These are phyloP conservation scores for Lineus longissimus DNA, from an alignment of 1,140 invertebrate genomes.

Conservation along the genomic window DNA sequence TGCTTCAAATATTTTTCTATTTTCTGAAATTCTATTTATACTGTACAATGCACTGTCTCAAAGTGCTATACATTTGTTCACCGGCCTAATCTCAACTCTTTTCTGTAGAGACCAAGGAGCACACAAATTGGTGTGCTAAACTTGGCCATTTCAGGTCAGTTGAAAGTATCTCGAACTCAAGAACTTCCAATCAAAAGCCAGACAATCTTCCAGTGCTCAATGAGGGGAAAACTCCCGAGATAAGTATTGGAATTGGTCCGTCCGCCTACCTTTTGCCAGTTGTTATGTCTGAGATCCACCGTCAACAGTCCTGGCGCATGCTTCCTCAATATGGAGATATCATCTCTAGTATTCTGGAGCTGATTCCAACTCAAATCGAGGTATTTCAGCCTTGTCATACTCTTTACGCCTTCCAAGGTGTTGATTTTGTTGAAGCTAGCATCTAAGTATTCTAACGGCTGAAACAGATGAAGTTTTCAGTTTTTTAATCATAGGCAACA, in stretches of 20 bases:
- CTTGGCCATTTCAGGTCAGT: too few species aligned
- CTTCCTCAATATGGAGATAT: conserved; percentile 45
- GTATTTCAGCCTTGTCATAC: conserved; percentile 28
- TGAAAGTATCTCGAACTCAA: too few species aligned
- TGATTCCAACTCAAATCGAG: conserved; percentile 49
- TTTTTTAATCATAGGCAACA: too few species aligned
- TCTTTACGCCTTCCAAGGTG: conserved; percentile 48
- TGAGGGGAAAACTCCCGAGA: not conserved
- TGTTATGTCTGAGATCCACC: conserved; percentile 43
- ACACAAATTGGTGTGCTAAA: too few species aligned
- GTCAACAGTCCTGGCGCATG: conserved; percentile 32
- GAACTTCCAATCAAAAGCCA: too few species aligned
- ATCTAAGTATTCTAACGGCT: conserved; percentile 46
- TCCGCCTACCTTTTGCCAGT: conserved; percentile 42
- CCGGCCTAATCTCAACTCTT: too few species aligned
- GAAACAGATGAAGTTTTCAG: conserved; percentile 13
- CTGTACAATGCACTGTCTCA: too few species aligned
- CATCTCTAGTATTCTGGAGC: conserved; percentile 40
- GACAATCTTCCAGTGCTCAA: too few species aligned
- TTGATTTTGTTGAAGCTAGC: conserved; percentile 50
- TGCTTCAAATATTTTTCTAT: too few species aligned
- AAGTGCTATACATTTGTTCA: too few species aligned
- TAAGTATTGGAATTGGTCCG: not conserved
- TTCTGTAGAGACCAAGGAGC: too few species aligned
- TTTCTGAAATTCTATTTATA: too few species aligned